Evolutionary conservation across 2,888 invertebrate genomes (phyloP).

Genomic region (Mimachlamys varia): DNA sequence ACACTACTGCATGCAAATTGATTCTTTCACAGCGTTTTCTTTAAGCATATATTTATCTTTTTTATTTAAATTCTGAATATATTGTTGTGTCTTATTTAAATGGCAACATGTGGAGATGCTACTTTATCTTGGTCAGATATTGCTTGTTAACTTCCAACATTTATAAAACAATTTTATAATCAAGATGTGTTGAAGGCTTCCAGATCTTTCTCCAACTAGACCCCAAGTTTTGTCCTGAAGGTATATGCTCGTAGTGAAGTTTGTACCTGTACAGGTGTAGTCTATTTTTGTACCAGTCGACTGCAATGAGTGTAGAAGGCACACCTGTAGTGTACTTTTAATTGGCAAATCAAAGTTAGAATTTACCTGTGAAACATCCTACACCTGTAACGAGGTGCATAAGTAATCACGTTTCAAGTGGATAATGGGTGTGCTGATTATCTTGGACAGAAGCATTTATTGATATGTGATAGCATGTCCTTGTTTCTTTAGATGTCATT

Average conservation of each 20-base stretch:
- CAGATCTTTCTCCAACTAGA: not conserved
- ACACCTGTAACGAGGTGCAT: not conserved
- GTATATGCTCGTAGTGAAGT: not conserved
- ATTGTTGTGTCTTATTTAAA: no score
- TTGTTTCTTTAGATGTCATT: no score
- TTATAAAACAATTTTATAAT: not conserved
- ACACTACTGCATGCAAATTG: no score
- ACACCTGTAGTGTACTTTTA: slow-evolving; percentile 18
- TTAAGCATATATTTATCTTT: not conserved
- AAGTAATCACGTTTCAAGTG: not conserved
- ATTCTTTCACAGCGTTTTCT: not conserved
- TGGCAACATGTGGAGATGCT: not conserved
- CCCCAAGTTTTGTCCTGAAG: not conserved
- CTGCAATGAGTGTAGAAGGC: not conserved
- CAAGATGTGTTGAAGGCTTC: not conserved
- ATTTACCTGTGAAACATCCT: not conserved
- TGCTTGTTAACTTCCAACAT: not conserved
- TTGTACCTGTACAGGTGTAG: slow-evolving; percentile 31
- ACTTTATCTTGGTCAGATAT: not conserved
- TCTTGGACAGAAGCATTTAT: no score
- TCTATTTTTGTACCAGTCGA: not conserved
- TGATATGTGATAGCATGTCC: no score
- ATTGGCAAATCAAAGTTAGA: not conserved
- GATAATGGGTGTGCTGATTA: not conserved
- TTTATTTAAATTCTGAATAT: not conserved